Base-by-base conservation (phyloP, 2,888 invertebrate species). In the Erebia aethiops region DNA sequence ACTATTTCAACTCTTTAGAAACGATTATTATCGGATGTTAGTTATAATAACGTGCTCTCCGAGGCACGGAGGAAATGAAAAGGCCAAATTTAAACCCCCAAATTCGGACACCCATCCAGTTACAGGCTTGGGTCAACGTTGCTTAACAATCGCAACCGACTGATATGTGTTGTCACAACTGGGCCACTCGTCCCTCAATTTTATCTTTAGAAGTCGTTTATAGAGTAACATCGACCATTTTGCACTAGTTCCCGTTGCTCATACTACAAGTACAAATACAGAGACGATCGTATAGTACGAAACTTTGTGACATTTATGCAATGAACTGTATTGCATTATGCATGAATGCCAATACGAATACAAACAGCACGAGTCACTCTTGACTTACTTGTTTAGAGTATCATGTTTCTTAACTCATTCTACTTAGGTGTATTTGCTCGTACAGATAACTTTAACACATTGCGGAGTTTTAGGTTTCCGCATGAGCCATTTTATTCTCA, bases 271-370 rank as follows among this genome's bases (percentile, higher is more conserved):
- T 35, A 35, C 35, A 35, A 7, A 35, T 35, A 7, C 43, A 46
- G n/a, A n/a, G 16, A 4, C 1, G 11, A 18, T 16, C 43, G 46
- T 61, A 13, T 43, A 61, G 41, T 61, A 61, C 61, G 2, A 46
- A 43, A 61, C 61, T 61, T 46, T 61, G 61, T 18, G 43, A 61
- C 61, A 46, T 61, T 61, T 61, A 46, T 21, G 61, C 46, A 11
- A 61, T 46, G 18, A 18, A 46, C 61, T 46, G 60, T 61, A 18
- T 46, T 61, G 43, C 61, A 61, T 61, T 61, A 61, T 60, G 60
- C 60, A 60, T 60, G 60, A 60, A 41, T 16, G 41, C 10, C 18
- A 26, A 57, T 57, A 57, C 26, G 56, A 61, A 46, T 61, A 13
- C 46, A 61, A 61, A 43, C 61, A 61, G 46, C 61, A 13, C 16